Evolutionary conservation across 2,888 invertebrate species (phyloP).

Genomic region (Iphiclides podalirius): DNA sequence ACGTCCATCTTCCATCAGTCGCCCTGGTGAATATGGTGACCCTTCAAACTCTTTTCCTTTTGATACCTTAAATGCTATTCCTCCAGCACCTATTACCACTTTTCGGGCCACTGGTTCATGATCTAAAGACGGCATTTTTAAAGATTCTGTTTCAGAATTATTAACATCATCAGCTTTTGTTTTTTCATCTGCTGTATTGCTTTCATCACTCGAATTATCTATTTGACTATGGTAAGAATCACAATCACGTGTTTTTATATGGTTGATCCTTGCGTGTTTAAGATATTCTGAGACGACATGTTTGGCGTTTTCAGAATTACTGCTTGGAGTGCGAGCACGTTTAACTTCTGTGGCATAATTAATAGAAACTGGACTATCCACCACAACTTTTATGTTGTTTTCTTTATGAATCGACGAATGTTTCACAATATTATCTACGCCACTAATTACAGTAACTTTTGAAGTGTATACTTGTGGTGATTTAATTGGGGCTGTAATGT

Average conservation of each 20-base stretch:
- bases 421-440: slow-evolving; percentile 35
- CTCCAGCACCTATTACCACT: slow-evolving; percentile 83
- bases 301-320: slow-evolving; percentile 78
- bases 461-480: slow-evolving; percentile 22
- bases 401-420: slow-evolving; percentile 39
- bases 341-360: slow-evolving; percentile 42
- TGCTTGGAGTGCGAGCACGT: slow-evolving; percentile 44
- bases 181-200: slow-evolving; percentile 50
- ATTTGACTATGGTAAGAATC: slow-evolving; percentile 50
- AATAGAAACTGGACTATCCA: slow-evolving; percentile 33
- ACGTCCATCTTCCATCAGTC: slow-evolving; percentile 86
- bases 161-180: slow-evolving; percentile 47
- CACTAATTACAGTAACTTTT: slow-evolving; percentile 36
- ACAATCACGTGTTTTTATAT: slow-evolving; percentile 57
- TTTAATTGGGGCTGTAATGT: slow-evolving; percentile 16
- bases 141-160: slow-evolving; percentile 51
- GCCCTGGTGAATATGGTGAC: slow-evolving; percentile 69
- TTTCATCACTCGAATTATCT: slow-evolving; percentile 55
- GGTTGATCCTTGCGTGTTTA: slow-evolving; percentile 79
- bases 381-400: slow-evolving; percentile 35
- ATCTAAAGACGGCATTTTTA: slow-evolving; percentile 56
- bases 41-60: slow-evolving; percentile 75
- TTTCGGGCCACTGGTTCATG: slow-evolving; percentile 77
- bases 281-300: slow-evolving; percentile 84
- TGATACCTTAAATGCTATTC: slow-evolving; percentile 79